Base-by-base conservation (phyloP, 2,113 vertebrate genomes). In the Ovibos moschatus region DNA sequence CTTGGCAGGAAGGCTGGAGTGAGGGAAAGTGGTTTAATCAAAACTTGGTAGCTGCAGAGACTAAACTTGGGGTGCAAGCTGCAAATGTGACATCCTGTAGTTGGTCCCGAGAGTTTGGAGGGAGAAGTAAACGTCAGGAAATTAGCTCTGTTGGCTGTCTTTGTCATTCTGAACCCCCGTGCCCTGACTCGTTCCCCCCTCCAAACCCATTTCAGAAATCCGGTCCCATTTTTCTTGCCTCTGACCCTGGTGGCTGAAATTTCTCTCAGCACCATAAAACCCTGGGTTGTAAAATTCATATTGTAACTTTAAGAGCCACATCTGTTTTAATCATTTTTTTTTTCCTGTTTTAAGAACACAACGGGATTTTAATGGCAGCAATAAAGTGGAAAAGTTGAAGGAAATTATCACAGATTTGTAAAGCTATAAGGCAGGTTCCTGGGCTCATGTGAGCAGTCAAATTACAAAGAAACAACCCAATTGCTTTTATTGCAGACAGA, bases 401-500 rank as follows among this genome's bases (percentile, higher is more conserved):
- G 99, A 99, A 99, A 99, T 99, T 99, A 99, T 99, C 99, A 98
- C 99, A 99, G 99, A 99, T 99, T 99, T 99, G 98, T 99, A 99
- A 99, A 99, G 99, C 98, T 97, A 6, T 99, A 98, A 99, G 98
- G 98, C 98, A 98, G 98, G 98, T 98, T 99, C 98, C 98, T 98
- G 98, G 98, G 98, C 98, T 98, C 98, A 97, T 98, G 98, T 97
- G 97, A 98, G 97, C 98, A 98, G 97, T 99, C 98, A 98, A 98
- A 99, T 99, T 98, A 99, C 98, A 99, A 99, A 99, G 99, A 98
- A 98, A 98, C 92, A 98, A 98, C 87, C 51, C 97, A 98, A 94
- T 97, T 98, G 95, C 96, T 98, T 99, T 99, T 98, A 98, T 97
- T 98, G 95, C 89, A 92, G 96, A 87, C 97, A 94, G 95, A 97